Percentiles rank a stretch among this genome's conserved stretches.
These are phyloP conservation scores for Chromobotia macracanthus DNA, from an alignment of 2,797 vertebrate genomes.

Conservation along the genomic window DNA sequence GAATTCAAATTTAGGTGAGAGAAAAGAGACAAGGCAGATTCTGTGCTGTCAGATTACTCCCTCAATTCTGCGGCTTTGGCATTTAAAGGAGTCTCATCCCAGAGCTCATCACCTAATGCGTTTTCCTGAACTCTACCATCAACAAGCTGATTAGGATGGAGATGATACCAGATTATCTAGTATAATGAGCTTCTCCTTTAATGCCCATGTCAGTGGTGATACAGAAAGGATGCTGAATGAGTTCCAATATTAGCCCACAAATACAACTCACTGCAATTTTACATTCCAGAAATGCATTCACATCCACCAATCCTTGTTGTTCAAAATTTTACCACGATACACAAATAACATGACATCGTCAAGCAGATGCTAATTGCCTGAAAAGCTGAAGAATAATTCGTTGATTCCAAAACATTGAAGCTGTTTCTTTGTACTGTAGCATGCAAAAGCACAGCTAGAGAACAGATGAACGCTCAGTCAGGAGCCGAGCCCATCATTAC, in stretches of 20 bases:
- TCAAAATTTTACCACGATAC: not conserved
- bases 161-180: conserved; percentile 25
- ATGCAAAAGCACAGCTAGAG: conserved; percentile 43
- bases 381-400: too few species aligned
- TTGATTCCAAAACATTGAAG: conserved; percentile 24
- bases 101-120: not conserved
- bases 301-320: too few species aligned
- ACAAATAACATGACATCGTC: not conserved
- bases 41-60: not conserved
- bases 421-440: conserved; percentile 34
- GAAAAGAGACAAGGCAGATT: not conserved
- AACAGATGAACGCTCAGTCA: conserved; percentile 50
- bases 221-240: not conserved
- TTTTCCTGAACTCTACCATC: conserved; percentile 11
- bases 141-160: conserved; percentile 26
- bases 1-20: not conserved
- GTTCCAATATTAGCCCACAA: too few species aligned
- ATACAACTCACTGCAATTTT: not conserved
- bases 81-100: conserved; percentile 18
- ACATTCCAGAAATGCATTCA: not conserved
- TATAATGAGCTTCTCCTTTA: conserved; percentile 24
- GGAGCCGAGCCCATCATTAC: conserved; percentile 38
- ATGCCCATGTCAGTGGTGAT: not conserved
- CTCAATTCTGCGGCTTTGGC: not conserved
- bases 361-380: too few species aligned